Evolutionary conservation across 1,140 invertebrate genomes (phyloP).

Genomic region (Helicoverpa armigera): DNA sequence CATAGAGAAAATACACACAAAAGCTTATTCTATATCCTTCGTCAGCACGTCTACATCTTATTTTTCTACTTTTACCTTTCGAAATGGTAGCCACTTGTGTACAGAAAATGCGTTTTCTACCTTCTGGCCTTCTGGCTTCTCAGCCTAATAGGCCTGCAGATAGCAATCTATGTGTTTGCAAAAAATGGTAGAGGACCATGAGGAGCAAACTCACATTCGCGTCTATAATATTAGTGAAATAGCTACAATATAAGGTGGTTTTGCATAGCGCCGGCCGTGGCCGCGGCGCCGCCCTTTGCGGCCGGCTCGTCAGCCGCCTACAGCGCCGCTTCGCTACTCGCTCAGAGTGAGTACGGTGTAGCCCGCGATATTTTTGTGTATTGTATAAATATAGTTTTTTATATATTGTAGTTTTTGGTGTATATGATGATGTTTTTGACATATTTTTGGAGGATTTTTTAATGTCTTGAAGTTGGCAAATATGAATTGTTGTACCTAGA

Average conservation of each 20-base stretch:
- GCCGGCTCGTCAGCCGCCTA: constrained; percentile 83
- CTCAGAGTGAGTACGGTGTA: constrained; percentile 90
- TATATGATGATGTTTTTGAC: constrained; percentile 14
- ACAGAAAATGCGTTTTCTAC: too few species aligned
- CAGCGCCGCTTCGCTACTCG: constrained; percentile 91
- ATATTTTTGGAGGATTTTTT: background rate
- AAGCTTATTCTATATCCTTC: too few species aligned
- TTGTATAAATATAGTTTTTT: background rate
- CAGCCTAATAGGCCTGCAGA: too few species aligned
- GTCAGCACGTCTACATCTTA: too few species aligned
- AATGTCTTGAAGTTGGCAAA: too few species aligned
- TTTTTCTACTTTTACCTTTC: too few species aligned
- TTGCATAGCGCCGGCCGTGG: constrained; percentile 58
- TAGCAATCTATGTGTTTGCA: too few species aligned
- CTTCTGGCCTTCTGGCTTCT: too few species aligned
- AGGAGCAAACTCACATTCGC: too few species aligned
- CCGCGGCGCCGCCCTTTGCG: constrained; percentile 61
- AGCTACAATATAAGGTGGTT: constrained; percentile 36
- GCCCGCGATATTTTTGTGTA: constrained; percentile 2
- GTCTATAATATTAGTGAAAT: background rate
- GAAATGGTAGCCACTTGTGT: too few species aligned
- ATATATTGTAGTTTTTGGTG: background rate
- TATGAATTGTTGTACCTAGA: background rate
- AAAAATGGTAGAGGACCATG: too few species aligned
- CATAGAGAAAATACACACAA: too few species aligned